Conservation (phyloP, 2,113 vertebrate species). For the Lycaon pictus region DNA sequence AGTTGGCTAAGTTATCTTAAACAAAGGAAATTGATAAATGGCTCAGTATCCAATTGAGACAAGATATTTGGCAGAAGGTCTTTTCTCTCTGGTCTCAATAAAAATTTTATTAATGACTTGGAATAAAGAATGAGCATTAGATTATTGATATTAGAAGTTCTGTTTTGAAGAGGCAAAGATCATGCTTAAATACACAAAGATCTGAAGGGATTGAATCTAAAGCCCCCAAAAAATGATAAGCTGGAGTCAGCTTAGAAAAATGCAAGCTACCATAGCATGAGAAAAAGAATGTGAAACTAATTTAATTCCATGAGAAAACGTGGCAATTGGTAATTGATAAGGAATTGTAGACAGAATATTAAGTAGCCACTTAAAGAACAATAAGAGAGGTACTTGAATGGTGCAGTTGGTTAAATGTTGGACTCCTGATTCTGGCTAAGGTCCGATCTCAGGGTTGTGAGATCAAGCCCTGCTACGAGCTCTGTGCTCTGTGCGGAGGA, state of each 20-base stretch:
- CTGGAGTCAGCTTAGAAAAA: conserved; percentile 68
- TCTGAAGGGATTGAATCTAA: conserved; percentile 22
- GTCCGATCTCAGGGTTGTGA: neutral
- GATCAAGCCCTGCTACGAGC: neutral
- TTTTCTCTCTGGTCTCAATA: conserved; percentile 75
- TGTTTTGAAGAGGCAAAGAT: conserved; percentile 64
- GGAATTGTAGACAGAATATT: conserved; percentile 58
- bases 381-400: neutral
- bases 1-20: conserved; percentile 70
- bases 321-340: conserved; percentile 30
- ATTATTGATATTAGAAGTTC: conserved; percentile 66
- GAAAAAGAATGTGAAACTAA: conserved; percentile 76
- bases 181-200: conserved; percentile 61
- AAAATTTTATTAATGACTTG: conserved; percentile 77
- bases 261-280: conserved; percentile 67
- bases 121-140: conserved; percentile 53
- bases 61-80: conserved; percentile 73
- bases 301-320: conserved; percentile 73
- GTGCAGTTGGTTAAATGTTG: neutral
- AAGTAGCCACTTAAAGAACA: conserved; percentile 58
- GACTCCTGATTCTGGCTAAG: neutral
- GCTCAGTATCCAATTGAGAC: conserved; percentile 49
- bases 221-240: conserved; percentile 64
- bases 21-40: conserved; percentile 79
- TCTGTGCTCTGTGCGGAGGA: accelerated